These are phyloP conservation scores for Torymus auratus DNA, from an alignment of 2,888 invertebrate species.

Conservation along the genomic window DNA sequence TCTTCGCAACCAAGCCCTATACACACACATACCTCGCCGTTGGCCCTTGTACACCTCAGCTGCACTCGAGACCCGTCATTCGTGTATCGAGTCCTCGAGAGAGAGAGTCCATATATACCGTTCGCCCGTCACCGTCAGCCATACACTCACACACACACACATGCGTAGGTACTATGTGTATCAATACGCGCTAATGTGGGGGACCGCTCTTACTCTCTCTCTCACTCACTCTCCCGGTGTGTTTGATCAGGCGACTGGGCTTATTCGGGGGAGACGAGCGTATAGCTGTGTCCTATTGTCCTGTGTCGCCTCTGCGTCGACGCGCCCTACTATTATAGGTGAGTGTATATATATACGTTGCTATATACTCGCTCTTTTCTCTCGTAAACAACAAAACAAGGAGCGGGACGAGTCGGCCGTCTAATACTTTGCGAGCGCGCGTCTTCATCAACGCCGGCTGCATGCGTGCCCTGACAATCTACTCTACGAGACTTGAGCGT, in stretches of 20 bases:
- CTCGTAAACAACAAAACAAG: constrained; percentile 52
- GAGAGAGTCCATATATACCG: too few species aligned
- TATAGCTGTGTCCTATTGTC: not conserved
- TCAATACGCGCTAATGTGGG: constrained; percentile 41
- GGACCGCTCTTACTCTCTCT: constrained; percentile 15
- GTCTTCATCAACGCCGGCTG: constrained; percentile 17
- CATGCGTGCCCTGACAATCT: too few species aligned
- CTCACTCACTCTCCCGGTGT: constrained; percentile 48
- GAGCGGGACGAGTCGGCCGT: not conserved
- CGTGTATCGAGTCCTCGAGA: too few species aligned
- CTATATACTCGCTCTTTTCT: not conserved
- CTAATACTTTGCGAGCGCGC: not conserved
- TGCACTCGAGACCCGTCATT: too few species aligned
- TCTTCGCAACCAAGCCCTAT: too few species aligned
- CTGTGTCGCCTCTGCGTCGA: constrained; percentile 1
- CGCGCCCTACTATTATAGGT: not conserved
- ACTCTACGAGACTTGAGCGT: too few species aligned
- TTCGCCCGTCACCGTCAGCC: constrained; percentile 10
- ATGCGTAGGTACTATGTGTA: not conserved
- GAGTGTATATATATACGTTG: too few species aligned
- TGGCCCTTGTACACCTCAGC: too few species aligned
- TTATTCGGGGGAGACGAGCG: constrained; percentile 36
- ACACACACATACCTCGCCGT: too few species aligned
- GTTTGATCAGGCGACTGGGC: constrained; percentile 66
- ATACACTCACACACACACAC: constrained; percentile 1